Evolutionary conservation across 2,113 vertebrate species (phyloP).

Genomic region (Phaetusa simplex): DNA sequence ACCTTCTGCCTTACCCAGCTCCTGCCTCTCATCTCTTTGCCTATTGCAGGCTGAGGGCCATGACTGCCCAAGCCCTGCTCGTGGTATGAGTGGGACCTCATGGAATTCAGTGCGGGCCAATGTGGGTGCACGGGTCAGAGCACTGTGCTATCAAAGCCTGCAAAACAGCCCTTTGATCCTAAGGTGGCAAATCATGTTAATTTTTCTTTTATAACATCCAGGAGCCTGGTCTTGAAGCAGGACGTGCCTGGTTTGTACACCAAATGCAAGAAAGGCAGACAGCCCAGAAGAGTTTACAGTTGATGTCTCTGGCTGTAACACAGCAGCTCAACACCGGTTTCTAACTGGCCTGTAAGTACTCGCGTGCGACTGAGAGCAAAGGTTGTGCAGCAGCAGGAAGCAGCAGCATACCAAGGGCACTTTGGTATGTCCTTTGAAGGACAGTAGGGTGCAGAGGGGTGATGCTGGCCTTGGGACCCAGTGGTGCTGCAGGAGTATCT

Average conservation of each 20-base stretch:
- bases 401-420: not conserved
- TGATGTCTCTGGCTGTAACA: not conserved
- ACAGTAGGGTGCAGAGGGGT: not conserved
- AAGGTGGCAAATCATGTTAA: not conserved
- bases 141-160: not conserved
- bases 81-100: fast-evolving
- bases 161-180: not conserved
- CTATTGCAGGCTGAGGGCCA: not conserved
- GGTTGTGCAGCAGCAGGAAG: not conserved
- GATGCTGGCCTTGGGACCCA: not conserved
- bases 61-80: not conserved
- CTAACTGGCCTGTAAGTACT: conserved; percentile 3
- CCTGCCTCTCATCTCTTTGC: not conserved
- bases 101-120: not conserved
- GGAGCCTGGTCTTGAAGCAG: not conserved
- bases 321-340: not conserved
- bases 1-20: not conserved
- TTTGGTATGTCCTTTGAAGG: not conserved
- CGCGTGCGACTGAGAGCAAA: fast-evolving
- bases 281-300: not conserved
- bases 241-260: not conserved
- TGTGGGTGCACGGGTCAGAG: not conserved
- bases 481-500: not conserved
- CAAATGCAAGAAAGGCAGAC: not conserved
- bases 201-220: not conserved